These are phyloP conservation scores for Sarcophaga bullata DNA, from an alignment of 1,140 invertebrate genomes.

Conservation along the genomic window DNA sequence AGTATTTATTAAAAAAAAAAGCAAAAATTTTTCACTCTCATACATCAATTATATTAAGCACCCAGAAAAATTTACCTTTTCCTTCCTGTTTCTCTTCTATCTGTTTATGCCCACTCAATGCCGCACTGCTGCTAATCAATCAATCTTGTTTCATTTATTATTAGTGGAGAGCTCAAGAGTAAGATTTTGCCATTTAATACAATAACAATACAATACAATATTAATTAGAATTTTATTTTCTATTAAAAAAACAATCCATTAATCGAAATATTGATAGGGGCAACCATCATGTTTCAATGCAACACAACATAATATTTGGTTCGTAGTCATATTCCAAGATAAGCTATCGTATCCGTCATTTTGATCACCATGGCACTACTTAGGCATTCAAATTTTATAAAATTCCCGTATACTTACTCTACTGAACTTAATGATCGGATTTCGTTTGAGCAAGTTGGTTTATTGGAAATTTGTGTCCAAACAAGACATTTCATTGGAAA, in stretches of 20 bases:
- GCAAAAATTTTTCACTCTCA: neutral
- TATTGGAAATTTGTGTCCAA: too few species aligned
- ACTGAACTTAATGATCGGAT: too few species aligned
- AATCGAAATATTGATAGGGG: neutral
- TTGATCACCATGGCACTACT: too few species aligned
- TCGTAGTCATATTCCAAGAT: neutral
- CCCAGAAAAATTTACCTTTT: neutral
- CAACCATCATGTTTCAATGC: neutral
- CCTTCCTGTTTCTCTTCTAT: neutral
- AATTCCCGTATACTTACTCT: too few species aligned
- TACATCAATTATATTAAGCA: constrained; percentile 2
- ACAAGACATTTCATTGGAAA: too few species aligned
- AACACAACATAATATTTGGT: neutral
- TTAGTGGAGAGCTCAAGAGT: neutral
- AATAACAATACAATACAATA: neutral
- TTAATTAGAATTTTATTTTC: neutral
- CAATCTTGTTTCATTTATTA: constrained; percentile 12
- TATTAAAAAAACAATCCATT: too few species aligned
- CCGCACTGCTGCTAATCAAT: neutral
- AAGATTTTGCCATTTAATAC: neutral
- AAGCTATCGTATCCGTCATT: neutral
- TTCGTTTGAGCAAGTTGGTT: too few species aligned
- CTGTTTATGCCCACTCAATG: constrained; percentile 17
- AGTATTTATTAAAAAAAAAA: neutral
- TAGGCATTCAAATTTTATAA: too few species aligned